These are phyloP conservation scores for Lasioglossum morio DNA, from an alignment of 2,888 invertebrate genomes.

Conservation along the genomic window DNA sequence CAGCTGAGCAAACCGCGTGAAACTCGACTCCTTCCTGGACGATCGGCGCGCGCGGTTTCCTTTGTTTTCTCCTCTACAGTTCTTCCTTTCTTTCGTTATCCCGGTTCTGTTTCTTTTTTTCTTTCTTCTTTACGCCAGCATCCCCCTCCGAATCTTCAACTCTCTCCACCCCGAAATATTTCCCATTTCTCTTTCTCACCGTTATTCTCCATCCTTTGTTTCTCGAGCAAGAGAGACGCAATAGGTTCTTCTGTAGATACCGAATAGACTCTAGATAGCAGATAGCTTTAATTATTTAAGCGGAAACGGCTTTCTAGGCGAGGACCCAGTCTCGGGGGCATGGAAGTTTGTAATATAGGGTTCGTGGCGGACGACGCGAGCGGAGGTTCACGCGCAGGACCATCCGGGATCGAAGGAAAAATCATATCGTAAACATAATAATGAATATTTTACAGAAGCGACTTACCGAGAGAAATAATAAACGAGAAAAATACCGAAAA, in stretches of 20 bases:
- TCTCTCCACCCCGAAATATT: neutral
- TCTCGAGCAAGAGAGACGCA: conserved; percentile 74
- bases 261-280: conserved; percentile 81
- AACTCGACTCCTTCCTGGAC: conserved; percentile 17
- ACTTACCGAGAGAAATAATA: conserved; percentile 26
- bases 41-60: conserved; percentile 17
- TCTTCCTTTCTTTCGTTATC: neutral
- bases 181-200: neutral
- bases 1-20: conserved; percentile 34
- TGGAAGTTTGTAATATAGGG: conserved; percentile 73
- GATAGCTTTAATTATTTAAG: conserved; percentile 85
- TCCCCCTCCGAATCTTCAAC: neutral
- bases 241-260: conserved; percentile 84
- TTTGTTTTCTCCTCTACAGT: neutral
- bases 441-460: conserved; percentile 84
- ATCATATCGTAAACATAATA: conserved; percentile 84
- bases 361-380: conserved; percentile 70
- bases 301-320: conserved; percentile 78
- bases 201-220: conserved; percentile 63
- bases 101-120: neutral
- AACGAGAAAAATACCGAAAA: neutral
- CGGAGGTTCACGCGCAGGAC: conserved; percentile 55
- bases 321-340: conserved; percentile 66
- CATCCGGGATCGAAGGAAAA: conserved; percentile 72
- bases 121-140: neutral